Evolutionary conservation across 1,140 invertebrate species (phyloP), one percentile per base, ranked within the genome.

Genomic region (Gryon sp.): DNA sequence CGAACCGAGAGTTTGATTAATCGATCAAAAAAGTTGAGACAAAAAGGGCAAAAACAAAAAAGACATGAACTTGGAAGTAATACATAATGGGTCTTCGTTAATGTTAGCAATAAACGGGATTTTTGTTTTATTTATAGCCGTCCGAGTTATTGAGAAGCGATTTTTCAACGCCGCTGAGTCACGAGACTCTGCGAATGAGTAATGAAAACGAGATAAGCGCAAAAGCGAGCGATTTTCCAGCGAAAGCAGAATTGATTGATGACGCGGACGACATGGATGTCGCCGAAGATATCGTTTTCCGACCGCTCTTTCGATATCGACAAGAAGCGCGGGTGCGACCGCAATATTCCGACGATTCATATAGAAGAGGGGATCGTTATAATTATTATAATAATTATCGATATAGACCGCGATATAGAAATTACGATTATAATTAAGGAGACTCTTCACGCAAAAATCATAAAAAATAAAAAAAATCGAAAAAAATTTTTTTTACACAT

Each of bases 251-350:
- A 2, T 1, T 4, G 0, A n/a, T 22, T 7, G 36, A 45, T 4
- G 59, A 52, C n/a, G 30, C 45, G 2, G 76, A 80, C n/a, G 83
- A 87, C 40, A 83, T 88, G 87, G 84, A 86, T 7, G 82, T 82
- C 5, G 87, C 87, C 1, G 86, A 86, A 40, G 84, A 87, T 34
- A 87, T 87, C 4, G 80, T 87, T 12, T 88, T 88, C 50, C 80
- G 87, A 6, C 87, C 87, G 0, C 75, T 88, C 12, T 88, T 88
- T 22, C 82, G 80, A 45, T 86, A 85, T 24, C 82, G 86, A 4
- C 85, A 88, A 32, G 81, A 86, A 50, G 46, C 76, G 4, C 72
- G 75, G 6, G 43, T 69, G 2, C 74, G 68, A 7, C 76, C 81
- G 30, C 76, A 75, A 18, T 63, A 78, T 46, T 26, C 16, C 12